Evolutionary conservation across 2,797 vertebrate genomes (phyloP).

Genomic region (Rhinella marina): DNA sequence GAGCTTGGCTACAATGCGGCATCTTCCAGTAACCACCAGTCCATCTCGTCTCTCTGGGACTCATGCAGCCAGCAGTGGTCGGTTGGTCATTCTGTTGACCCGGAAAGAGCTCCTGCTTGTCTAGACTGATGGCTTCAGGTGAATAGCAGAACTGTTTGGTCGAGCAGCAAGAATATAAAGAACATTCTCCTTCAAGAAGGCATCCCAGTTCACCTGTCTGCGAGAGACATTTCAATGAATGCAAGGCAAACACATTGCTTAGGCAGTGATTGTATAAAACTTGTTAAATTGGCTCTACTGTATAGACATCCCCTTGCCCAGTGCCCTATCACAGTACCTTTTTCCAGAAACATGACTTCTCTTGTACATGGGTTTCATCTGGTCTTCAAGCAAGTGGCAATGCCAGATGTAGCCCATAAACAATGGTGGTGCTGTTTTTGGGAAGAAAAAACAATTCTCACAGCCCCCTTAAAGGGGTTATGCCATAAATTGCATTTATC

Average conservation of each 20-base stretch:
- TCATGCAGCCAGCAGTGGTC: slow-evolving; percentile 8
- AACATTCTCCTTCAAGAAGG: slow-evolving; percentile 87
- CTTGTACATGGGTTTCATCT: no score
- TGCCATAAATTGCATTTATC: no score
- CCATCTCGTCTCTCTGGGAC: neutral
- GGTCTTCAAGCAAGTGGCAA: no score
- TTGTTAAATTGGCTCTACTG: neutral
- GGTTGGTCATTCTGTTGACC: neutral
- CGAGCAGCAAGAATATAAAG: slow-evolving; percentile 90
- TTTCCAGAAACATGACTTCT: no score
- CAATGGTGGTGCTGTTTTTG: no score
- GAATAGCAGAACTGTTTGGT: slow-evolving; percentile 91
- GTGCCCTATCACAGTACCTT: no score
- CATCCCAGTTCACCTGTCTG: slow-evolving; percentile 85
- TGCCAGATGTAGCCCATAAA: no score
- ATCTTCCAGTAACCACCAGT: neutral
- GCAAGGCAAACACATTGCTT: neutral
- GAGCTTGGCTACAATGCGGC: slow-evolving; percentile 1
- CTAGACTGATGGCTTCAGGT: slow-evolving; percentile 88
- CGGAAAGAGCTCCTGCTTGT: neutral
- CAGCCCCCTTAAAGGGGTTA: no score
- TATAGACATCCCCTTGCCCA: no score
- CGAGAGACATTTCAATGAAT: slow-evolving; percentile 30
- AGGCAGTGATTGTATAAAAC: neutral
- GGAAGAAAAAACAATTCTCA: no score